Conservation (phyloP, 2,797 vertebrate genomes). For the Tragelaphus oryx region DNA sequence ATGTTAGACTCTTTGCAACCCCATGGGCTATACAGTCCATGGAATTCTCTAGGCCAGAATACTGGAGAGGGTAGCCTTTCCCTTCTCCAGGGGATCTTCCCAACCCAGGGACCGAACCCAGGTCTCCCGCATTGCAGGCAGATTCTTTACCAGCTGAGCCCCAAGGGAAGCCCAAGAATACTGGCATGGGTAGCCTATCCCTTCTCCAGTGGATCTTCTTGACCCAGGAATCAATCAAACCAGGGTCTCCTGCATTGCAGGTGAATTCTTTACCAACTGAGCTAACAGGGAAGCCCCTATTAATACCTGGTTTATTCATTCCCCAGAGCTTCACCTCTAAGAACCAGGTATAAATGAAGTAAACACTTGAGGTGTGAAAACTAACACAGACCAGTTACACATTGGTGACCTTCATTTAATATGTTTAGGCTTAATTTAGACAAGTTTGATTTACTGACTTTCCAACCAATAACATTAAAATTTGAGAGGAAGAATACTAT, state of each 20-base stretch:
- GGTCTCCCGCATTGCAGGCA: background rate
- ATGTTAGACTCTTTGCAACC: background rate
- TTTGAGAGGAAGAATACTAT: background rate
- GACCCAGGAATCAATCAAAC: background rate
- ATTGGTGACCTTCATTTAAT: background rate
- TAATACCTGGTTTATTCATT: background rate
- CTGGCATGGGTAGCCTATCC: background rate
- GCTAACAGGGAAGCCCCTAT: background rate
- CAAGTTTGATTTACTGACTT: background rate
- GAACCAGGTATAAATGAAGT: constrained; percentile 3
- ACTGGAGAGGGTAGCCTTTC: background rate
- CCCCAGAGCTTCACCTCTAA: background rate
- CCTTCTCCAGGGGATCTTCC: background rate
- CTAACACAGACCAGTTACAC: background rate
- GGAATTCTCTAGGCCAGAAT: background rate
- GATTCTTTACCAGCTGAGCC: background rate
- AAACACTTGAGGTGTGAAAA: background rate
- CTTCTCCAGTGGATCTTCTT: background rate
- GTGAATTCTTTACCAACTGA: background rate
- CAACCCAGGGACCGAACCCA: background rate
- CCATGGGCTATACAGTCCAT: background rate
- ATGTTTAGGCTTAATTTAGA: background rate
- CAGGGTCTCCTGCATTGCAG: background rate
- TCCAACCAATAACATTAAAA: background rate
- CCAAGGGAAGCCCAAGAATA: background rate